These are phyloP conservation scores for Paratilapia polleni DNA, from an alignment of 2,113 vertebrate species.

Conservation along the genomic window DNA sequence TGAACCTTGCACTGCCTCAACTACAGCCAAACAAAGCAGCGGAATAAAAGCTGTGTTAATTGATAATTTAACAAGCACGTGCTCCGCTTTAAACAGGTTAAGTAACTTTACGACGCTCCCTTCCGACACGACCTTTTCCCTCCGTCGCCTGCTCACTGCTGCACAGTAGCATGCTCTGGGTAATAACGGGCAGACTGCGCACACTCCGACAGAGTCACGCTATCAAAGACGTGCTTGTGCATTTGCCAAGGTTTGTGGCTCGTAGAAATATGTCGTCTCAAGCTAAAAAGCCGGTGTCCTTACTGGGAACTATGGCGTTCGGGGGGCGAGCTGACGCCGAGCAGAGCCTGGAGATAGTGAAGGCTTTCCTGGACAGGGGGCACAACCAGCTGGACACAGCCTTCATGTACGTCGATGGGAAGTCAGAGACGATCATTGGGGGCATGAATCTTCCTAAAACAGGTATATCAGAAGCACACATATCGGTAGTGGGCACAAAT, in stretches of 20 bases:
- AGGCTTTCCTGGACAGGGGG: slow-evolving; percentile 81
- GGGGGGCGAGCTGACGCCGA: slow-evolving; percentile 84
- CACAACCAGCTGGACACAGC: slow-evolving; percentile 88
- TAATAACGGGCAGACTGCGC: slow-evolving; percentile 1
- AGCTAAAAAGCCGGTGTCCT: slow-evolving; percentile 68
- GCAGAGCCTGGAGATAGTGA: slow-evolving; percentile 80
- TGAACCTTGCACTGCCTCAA: slow-evolving; percentile 41
- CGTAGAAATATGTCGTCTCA: slow-evolving; percentile 70
- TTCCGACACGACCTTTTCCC: slow-evolving; percentile 43
- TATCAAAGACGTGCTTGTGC: not conserved
- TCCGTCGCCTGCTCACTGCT: not conserved
- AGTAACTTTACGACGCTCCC: slow-evolving; percentile 68
- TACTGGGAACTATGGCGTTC: slow-evolving; percentile 91
- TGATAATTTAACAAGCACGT: not conserved
- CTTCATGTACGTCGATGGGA: slow-evolving; percentile 87
- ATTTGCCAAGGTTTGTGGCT: not conserved
- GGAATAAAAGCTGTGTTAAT: rapidly evolving
- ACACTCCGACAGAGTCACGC: not conserved
- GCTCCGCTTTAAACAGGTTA: not conserved
- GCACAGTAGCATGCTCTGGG: slow-evolving; percentile 56
- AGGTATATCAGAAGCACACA: slow-evolving; percentile 50
- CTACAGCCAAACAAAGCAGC: not conserved
- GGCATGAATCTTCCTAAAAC: slow-evolving; percentile 80
- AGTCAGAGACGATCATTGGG: slow-evolving; percentile 88
- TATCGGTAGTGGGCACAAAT: too few species aligned